phyloP scores from a whole-genome alignment of 1,140 invertebrate species.

The Drosophila athabasca region DNA sequence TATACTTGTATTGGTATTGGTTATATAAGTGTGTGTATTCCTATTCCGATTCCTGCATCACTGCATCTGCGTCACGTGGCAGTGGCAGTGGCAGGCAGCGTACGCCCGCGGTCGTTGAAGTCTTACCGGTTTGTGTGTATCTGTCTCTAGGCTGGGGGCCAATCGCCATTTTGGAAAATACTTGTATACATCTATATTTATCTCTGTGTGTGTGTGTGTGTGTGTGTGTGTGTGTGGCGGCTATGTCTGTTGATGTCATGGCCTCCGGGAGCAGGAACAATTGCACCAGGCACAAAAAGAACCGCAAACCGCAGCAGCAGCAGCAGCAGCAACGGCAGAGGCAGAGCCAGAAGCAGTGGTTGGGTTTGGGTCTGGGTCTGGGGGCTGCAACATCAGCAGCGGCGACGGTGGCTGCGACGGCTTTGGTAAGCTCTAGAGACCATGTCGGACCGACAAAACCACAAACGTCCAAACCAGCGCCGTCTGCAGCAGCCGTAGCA shows the following conservation, averaged over 20 bases:
- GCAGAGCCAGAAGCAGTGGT: slow-evolving; percentile 26
- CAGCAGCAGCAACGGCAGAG: slow-evolving; percentile 23
- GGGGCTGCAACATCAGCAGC: slow-evolving; percentile 20
- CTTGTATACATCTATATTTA: slow-evolving; percentile 21
- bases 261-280: slow-evolving; percentile 63
- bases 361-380: slow-evolving; percentile 46
- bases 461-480: slow-evolving; percentile 59
- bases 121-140: slow-evolving; percentile 72
- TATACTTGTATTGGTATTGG: slow-evolving; percentile 14
- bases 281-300: slow-evolving; percentile 78
- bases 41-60: slow-evolving; percentile 32
- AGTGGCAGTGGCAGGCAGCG: too few species aligned
- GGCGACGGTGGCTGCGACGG: slow-evolving; percentile 55
- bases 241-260: slow-evolving; percentile 60
- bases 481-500: slow-evolving; percentile 31
- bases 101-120: slow-evolving; percentile 45
- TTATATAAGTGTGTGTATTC: slow-evolving; percentile 7
- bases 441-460: slow-evolving; percentile 66
- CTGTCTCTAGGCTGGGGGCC: slow-evolving; percentile 37
- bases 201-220: slow-evolving; percentile 15
- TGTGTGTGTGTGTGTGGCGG: slow-evolving; percentile 9
- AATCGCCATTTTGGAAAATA: slow-evolving; percentile 74
- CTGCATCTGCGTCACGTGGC: slow-evolving; percentile 58
- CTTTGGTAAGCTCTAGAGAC: slow-evolving; percentile 72
- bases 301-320: slow-evolving; percentile 70